Percentiles rank a stretch among this genome's conserved stretches.
Conservation (phyloP, 2,797 vertebrate species). For the Rhabdomys pumilio region DNA sequence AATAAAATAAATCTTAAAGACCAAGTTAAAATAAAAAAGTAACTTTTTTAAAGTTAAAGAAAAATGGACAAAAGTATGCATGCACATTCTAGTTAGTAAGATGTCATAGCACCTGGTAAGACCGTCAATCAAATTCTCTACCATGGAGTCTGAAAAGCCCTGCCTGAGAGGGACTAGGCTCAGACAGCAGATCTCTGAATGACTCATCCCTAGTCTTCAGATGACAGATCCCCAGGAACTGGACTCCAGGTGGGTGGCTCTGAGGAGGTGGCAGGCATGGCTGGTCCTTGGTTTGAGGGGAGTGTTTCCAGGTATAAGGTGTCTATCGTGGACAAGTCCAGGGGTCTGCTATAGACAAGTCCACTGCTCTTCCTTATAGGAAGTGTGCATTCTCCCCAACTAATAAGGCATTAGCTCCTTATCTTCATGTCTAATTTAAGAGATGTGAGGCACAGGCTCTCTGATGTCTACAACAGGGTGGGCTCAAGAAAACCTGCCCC, state of each 20-base stretch:
- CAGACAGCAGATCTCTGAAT: neutral
- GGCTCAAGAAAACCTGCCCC: slow-evolving; percentile 5
- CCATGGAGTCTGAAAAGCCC: neutral
- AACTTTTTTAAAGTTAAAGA: neutral
- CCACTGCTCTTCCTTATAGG: neutral
- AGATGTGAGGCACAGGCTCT: neutral
- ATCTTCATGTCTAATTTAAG: neutral
- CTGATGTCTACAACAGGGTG: neutral
- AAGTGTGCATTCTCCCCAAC: neutral
- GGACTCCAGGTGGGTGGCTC: neutral
- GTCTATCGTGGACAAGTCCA: neutral
- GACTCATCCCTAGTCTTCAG: neutral
- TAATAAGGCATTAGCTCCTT: neutral
- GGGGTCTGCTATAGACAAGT: neutral
- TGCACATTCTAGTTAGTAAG: neutral
- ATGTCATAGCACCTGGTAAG: neutral
- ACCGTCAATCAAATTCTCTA: neutral
- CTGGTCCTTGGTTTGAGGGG: neutral
- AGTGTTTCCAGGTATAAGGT: neutral
- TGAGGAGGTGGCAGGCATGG: neutral
- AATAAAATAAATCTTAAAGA: neutral
- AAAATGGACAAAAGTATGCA: neutral
- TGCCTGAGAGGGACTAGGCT: neutral
- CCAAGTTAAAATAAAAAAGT: neutral
- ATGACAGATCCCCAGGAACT: neutral